Conservation (phyloP, 2,113 vertebrate species). For the Phoxinus phoxinus region DNA sequence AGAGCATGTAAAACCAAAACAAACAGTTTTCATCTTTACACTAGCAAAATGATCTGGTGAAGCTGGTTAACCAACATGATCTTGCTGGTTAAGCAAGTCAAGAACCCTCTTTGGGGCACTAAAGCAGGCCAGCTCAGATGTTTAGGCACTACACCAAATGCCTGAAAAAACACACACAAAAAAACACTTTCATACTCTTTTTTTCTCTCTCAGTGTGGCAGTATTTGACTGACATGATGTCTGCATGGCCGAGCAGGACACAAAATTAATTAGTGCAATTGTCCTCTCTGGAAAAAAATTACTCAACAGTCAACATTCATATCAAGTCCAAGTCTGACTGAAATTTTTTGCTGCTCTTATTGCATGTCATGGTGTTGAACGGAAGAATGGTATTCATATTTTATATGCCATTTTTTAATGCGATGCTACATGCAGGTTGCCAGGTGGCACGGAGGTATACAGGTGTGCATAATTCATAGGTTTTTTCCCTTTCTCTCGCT, state of each 20-base stretch:
- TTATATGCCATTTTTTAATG: constrained; percentile 17
- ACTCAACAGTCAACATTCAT: not conserved
- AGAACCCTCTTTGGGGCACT: not conserved
- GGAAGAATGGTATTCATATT: constrained; percentile 26
- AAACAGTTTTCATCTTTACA: not conserved
- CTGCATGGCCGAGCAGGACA: not conserved
- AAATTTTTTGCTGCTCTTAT: not conserved
- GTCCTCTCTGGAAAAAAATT: not conserved
- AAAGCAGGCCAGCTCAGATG: not conserved
- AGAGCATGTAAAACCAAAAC: not conserved
- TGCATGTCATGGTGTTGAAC: not conserved
- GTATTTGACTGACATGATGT: not conserved
- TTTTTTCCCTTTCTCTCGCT: constrained; percentile 1
- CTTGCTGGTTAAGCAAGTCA: not conserved
- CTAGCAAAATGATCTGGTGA: not conserved
- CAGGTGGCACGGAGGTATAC: constrained; percentile 61
- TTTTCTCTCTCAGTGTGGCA: not conserved
- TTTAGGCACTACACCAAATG: not conserved
- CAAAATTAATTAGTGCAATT: not conserved
- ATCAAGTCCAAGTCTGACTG: not conserved
- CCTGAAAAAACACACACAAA: not conserved
- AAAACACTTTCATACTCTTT: not conserved
- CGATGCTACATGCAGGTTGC: constrained; percentile 51
- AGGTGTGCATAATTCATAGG: constrained; percentile 71
- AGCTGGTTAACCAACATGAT: not conserved